Base-by-base conservation (phyloP, 2,888 invertebrate genomes). In the Drosophila rubida region DNA sequence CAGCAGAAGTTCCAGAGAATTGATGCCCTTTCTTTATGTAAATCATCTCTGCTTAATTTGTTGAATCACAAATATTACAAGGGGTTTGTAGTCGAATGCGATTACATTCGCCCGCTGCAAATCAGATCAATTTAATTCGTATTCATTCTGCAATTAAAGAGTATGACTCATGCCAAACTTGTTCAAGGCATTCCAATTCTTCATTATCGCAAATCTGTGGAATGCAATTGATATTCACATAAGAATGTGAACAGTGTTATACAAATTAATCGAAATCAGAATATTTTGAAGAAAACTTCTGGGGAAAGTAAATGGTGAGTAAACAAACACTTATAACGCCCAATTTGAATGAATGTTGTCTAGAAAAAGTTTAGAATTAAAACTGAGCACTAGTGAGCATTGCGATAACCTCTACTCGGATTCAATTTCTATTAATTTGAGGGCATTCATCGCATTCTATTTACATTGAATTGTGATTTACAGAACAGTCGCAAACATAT, bases 61-160 rank as follows among this genome's bases (percentile, higher is more conserved):
- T 7, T 57, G 55, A 57, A 45, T 57, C 55, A 57, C 14, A 22
- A 9, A 13, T 37, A 39, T 50, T n/a, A n/a, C 25, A 13, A 35
- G 6, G 9, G 13, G 4, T 6, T 37, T 14, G 13, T 7, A 14
- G 13, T 25, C n/a, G 30, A 49, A 6, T 50, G 14, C 23, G 23
- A 11, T 25, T 7, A 6, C 11, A 39, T 25, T 35, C 13, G 19
- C 2, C 1, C 13, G 4, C 2, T 39, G 16, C 16, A 49, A 48
- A 48, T 48, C 48, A 39, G 39, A 41, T 30, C 41, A 42, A n/a
- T 30, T 41, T 30, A 22, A 53, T 53, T 25, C 25, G 16, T 50
- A 37, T 50, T 22, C 49, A 37, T 23, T 0, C 50, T n/a, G 16
- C n/a, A 42, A 16, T 13, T 27, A 41, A n/a, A 3, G 39, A 7